Base-by-base conservation (phyloP, 2,113 vertebrate genomes). In the Oryctolagus cuniculus region DNA sequence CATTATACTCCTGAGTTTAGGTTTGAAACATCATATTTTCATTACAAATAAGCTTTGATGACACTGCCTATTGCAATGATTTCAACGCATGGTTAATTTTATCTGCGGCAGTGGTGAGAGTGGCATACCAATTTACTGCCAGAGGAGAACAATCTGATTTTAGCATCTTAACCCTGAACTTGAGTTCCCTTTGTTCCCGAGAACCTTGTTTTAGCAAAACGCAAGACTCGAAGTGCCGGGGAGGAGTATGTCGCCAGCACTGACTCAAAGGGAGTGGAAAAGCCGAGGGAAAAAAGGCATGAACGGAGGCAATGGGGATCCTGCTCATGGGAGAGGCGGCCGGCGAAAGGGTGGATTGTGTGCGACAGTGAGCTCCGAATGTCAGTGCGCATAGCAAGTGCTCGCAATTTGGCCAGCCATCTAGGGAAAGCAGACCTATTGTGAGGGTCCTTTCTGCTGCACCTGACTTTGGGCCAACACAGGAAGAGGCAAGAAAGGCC, bases 31-130 rank as follows among this genome's bases (percentile, higher is more conserved):
- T 97, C 95, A 96, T 97, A 97, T 96, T 97, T 98, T 97, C 97
- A 97, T 96, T 97, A 97, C 91, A 98, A 98, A 92, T 96, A 98
- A 97, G 96, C 96, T 97, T 96, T 96, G 97, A 98, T 97, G 94
- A 95, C 89, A 94, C 97, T 96, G 96, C 66, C 96, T 97, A 92
- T 97, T 93, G 89, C 95, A 96, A 95, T 77, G 61, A 98, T 96
- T 64, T 97, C 95, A 95, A 97, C 44, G 79, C 83, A 97, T 83
- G 97, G 92, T 97, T 94, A 97, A 95, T 97, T 97, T 96, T 95
- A 96, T 97, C 97, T 96, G 95, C 77, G n/a, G 94, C 91, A 93
- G 95, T 97, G 93, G 97, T 95, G 95, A 97, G 95, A 97, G 69
- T 58, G 79, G 96, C 96, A 97, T 97, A 93, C 24, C 31, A 96